phyloP scores from a whole-genome alignment of 2,888 invertebrate species.

The Hemicrepidius hirtus region DNA sequence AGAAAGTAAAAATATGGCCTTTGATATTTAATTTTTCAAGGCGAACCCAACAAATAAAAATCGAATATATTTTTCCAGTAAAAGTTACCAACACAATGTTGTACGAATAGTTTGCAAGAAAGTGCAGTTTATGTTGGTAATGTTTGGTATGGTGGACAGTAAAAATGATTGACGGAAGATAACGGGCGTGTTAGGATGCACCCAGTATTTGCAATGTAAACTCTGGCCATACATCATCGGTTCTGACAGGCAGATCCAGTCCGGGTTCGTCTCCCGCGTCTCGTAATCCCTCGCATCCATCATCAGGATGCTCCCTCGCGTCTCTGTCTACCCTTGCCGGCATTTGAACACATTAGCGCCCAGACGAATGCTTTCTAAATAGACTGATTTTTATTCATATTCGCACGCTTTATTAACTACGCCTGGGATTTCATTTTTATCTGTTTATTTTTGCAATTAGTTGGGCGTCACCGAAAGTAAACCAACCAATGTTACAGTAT shows the following conservation, averaged over 20 bases:
- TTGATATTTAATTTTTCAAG: too few relatives aligned
- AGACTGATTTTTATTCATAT: conserved; percentile 52
- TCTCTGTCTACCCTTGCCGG: conserved; percentile 46
- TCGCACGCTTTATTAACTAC: conserved; percentile 42
- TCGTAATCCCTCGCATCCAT: conserved; percentile 62
- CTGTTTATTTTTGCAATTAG: conserved; percentile 27
- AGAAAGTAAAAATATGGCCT: too few relatives aligned
- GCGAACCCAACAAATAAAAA: too few relatives aligned
- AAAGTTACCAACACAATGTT: not conserved
- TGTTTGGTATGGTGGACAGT: conserved; percentile 56
- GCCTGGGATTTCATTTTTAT: conserved; percentile 8
- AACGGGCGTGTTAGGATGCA: conserved; percentile 56
- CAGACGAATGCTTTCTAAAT: conserved; percentile 53
- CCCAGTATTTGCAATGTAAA: conserved; percentile 62
- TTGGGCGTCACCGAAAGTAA: too few relatives aligned
- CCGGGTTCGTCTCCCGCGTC: conserved; percentile 59
- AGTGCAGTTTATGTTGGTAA: not conserved
- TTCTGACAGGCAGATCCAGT: conserved; percentile 59
- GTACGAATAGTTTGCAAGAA: not conserved
- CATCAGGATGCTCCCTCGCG: conserved; percentile 56
- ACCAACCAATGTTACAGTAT: too few relatives aligned
- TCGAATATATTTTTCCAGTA: too few relatives aligned
- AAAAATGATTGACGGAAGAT: conserved; percentile 60
- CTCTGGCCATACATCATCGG: conserved; percentile 61
- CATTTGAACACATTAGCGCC: conserved; percentile 52